phyloP scores from a whole-genome alignment of 2,797 vertebrate genomes.

The Spizella passerina region DNA sequence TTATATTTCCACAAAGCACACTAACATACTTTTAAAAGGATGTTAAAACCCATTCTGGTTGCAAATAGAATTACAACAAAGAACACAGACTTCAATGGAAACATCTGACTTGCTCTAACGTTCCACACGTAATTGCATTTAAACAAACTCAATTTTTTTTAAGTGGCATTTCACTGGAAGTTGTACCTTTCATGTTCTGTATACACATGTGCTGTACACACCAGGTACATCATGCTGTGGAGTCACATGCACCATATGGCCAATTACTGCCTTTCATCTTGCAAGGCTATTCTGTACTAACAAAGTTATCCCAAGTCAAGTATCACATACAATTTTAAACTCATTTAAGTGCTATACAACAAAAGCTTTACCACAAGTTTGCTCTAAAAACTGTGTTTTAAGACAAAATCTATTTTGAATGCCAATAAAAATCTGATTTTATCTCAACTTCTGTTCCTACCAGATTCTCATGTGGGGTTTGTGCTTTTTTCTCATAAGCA shows the following conservation, averaged over 20 bases:
- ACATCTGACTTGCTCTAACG: not conserved
- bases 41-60: not conserved
- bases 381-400: not conserved
- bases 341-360: not conserved
- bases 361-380: not conserved
- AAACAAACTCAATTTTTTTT: not conserved
- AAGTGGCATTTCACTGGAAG: not conserved
- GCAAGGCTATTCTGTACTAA: not conserved
- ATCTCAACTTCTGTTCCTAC: not conserved
- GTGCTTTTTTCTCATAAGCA: not conserved
- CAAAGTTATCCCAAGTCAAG: not conserved
- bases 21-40: not conserved
- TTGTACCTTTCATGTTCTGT: not conserved
- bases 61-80: not conserved
- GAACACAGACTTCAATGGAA: not conserved
- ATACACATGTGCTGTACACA: not conserved
- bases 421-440: not conserved
- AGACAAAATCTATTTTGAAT: not conserved
- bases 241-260: not conserved
- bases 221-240: not conserved
- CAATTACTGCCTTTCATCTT: not conserved
- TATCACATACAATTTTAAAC: not conserved
- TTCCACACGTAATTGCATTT: not conserved
- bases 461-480: not conserved
- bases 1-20: not conserved